Conservation (phyloP, 1,140 invertebrate genomes). For the Anastrepha ludens region DNA sequence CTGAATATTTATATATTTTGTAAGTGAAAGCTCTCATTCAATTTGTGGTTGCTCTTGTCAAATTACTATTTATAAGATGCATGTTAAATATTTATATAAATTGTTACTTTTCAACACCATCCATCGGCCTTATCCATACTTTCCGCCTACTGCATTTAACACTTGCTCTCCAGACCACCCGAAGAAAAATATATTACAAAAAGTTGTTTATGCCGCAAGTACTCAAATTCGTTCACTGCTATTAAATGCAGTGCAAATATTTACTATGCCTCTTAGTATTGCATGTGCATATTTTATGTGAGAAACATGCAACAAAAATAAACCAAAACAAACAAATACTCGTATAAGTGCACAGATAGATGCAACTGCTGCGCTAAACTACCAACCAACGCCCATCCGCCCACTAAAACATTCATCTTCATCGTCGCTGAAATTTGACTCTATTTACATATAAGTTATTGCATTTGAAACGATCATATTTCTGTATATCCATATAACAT, state of each 20-base stretch:
- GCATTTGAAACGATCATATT: not conserved
- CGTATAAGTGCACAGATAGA: not conserved
- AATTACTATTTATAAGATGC: no score
- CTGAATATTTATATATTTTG: no score
- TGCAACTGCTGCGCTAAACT: not conserved
- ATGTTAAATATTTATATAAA: no score
- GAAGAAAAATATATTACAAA: no score
- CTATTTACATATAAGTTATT: slow-evolving; percentile 1
- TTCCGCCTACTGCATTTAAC: no score
- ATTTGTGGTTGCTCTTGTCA: no score
- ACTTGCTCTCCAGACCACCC: no score
- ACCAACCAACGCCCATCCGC: not conserved
- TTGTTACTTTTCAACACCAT: no score
- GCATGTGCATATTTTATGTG: not conserved
- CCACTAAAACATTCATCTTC: not conserved
- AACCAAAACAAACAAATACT: no score
- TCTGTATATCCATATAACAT: not conserved
- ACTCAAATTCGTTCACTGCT: not conserved
- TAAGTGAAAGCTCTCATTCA: no score
- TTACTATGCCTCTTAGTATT: not conserved
- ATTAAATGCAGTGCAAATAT: slow-evolving; percentile 19
- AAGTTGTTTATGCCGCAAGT: not conserved
- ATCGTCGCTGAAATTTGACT: not conserved
- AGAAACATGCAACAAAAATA: not conserved
- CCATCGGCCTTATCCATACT: no score